Evolutionary conservation across 2,888 invertebrate genomes (phyloP), one percentile per base, ranked within the genome.

Genomic region (Ethmia dodecea): DNA sequence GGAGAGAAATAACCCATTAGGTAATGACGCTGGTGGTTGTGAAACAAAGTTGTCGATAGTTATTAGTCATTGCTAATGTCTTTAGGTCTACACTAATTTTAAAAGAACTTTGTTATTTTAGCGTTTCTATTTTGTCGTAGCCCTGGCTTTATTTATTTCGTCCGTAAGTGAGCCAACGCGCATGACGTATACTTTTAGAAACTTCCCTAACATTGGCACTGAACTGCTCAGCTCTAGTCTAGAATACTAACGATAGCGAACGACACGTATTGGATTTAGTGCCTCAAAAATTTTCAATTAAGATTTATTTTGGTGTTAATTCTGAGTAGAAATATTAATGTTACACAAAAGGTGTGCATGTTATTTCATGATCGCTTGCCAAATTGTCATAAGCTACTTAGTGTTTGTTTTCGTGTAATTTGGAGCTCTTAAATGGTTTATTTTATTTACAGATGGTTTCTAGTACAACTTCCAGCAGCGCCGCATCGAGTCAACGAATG

Each of bases 381-480:
- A n/a, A n/a, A n/a, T n/a, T n/a, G n/a, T n/a, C n/a, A n/a, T n/a
- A n/a, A n/a, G n/a, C n/a, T n/a, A 22, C n/a, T 22, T 22, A 22
- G n/a, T 9, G n/a, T 22, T 22, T 22, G 8, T 22, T 22, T 22
- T 20, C n/a, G 22, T 22, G n/a, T n/a, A n/a, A n/a, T 22, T 8
- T 8, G 9, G 9, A n/a, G n/a, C n/a, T n/a, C n/a, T n/a, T 22
- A 9, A 22, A 22, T 18, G 1, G 8, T 26, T 26, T 6, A 10
- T 6, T 26, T 26, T 26, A 10, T 26, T 50, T 63, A 22, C 62
- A 79, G 79, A 80, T 87, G 87, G 86, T 86, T 37, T 86, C 89
- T 52, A 91, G 89, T 63, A 87, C 88, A 31, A 88, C 89, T 41
- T 88, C 87, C 35, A 88, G 88, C 64, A 89, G 88, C 55, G 89